A percentile compares a stretch with the other conserved stretches of the same genome.
Conservation (phyloP, 1,140 invertebrate species). For the Sarcophaga peregrina region DNA sequence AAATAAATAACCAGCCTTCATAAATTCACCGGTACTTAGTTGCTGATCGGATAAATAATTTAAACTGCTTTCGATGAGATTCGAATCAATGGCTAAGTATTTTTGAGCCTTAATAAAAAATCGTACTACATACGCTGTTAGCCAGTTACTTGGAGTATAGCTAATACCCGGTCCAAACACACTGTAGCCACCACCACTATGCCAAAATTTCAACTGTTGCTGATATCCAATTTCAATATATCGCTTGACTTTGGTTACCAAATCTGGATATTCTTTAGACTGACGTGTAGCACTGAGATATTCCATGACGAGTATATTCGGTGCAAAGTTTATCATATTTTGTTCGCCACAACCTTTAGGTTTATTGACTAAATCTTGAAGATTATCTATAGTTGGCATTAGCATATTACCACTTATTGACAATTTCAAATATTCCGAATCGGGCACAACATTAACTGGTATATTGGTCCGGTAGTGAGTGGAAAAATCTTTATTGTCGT, state of each 20-base stretch:
- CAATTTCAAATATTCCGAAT: constrained; percentile 78
- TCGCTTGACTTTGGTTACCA: background rate
- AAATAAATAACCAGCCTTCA: background rate
- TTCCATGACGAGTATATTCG: constrained; percentile 86
- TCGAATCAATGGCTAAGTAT: background rate
- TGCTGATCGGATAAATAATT: constrained; percentile 26
- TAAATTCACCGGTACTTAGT: background rate
- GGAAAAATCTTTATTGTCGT: constrained; percentile 69
- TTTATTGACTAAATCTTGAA: constrained; percentile 81
- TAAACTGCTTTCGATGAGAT: background rate
- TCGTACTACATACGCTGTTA: background rate
- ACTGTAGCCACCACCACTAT: constrained; percentile 18
- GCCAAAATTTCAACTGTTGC: background rate
- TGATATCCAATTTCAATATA: constrained; percentile 7
- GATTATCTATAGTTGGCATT: constrained; percentile 78
- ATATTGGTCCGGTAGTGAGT: constrained; percentile 75
- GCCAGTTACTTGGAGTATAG: background rate
- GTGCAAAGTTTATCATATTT: constrained; percentile 92
- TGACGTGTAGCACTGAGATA: constrained; percentile 67
- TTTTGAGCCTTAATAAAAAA: constrained; percentile 15
- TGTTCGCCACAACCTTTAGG: constrained; percentile 95
- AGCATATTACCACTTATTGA: constrained; percentile 81
- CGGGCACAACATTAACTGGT: constrained; percentile 76
- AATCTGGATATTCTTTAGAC: background rate
- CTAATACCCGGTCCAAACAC: background rate